Evolutionary conservation across 2,113 vertebrate species (phyloP).

Genomic region (Acrocephalus arundinaceus): DNA sequence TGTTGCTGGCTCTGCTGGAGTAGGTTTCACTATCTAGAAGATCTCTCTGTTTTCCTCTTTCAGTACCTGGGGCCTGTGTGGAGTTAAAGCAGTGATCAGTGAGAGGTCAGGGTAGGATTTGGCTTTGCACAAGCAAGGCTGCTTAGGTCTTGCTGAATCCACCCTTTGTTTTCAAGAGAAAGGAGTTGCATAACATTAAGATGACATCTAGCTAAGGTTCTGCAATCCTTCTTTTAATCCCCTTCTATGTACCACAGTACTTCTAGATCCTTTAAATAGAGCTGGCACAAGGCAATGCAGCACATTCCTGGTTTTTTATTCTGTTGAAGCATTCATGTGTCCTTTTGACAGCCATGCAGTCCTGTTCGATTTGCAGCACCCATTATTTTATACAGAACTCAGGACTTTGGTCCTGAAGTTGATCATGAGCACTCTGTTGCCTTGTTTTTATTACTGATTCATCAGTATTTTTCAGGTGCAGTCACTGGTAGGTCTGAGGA

Average conservation of each 20-base stretch:
- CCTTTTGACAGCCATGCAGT: background rate
- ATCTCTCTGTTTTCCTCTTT: background rate
- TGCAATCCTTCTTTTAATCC: background rate
- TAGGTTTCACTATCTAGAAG: background rate
- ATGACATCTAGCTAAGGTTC: background rate
- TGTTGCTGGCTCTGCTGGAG: background rate
- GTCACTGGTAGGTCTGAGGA: background rate
- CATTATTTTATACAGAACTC: background rate
- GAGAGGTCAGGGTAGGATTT: background rate
- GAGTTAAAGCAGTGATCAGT: background rate
- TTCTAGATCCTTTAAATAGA: background rate
- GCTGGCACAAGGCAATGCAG: background rate
- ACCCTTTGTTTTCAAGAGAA: background rate
- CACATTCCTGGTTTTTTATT: background rate
- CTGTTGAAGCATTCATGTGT: background rate
- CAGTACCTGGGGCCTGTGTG: background rate
- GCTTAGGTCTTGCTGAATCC: background rate
- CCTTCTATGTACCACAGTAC: background rate
- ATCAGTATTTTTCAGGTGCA: background rate
- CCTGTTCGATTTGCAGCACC: background rate
- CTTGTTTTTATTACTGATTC: background rate
- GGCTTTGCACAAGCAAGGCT: background rate
- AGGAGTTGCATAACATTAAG: background rate
- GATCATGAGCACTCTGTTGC: background rate
- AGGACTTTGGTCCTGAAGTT: background rate